Evolutionary conservation across 2,888 invertebrate genomes (phyloP).

Genomic region (Rhagonycha lutea): DNA sequence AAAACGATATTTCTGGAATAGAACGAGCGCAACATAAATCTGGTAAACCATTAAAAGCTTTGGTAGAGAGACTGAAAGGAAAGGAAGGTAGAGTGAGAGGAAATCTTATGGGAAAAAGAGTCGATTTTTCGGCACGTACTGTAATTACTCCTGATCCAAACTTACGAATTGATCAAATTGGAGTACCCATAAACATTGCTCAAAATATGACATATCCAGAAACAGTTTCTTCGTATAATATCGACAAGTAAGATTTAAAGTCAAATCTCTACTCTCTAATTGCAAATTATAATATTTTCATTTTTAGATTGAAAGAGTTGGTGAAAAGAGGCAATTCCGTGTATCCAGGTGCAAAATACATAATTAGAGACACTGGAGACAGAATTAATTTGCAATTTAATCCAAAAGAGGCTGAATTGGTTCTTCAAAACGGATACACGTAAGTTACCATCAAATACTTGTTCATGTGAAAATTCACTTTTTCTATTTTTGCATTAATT

Average conservation of each 20-base stretch:
- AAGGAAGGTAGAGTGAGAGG: conserved; percentile 99
- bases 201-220: conserved; percentile 99
- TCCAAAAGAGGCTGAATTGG: conserved; percentile 96
- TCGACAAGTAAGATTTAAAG: conserved; percentile 74
- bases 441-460: conserved; percentile 30
- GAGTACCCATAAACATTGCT: conserved; percentile 96
- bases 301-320: conserved; percentile 76
- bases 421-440: conserved; percentile 93
- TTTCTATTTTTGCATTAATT: not conserved
- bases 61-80: conserved; percentile 94
- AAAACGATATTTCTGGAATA: conserved; percentile 99
- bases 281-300: not conserved
- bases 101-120: conserved; percentile 99
- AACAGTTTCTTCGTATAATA: conserved; percentile 98
- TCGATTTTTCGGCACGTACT: conserved; percentile 98
- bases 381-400: conserved; percentile 97
- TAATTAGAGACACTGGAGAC: conserved; percentile 97
- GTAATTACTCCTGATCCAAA: conserved; percentile 98
- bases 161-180: conserved; percentile 93
- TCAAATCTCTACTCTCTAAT: not conserved
- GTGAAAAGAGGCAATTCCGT: conserved; percentile 96
- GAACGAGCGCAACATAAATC: conserved; percentile 99
- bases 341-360: conserved; percentile 99
- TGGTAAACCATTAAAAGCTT: conserved; percentile 95
- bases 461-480: not conserved